Conservation (phyloP, 2,797 vertebrate genomes). For the Leptatherina wallacei region DNA sequence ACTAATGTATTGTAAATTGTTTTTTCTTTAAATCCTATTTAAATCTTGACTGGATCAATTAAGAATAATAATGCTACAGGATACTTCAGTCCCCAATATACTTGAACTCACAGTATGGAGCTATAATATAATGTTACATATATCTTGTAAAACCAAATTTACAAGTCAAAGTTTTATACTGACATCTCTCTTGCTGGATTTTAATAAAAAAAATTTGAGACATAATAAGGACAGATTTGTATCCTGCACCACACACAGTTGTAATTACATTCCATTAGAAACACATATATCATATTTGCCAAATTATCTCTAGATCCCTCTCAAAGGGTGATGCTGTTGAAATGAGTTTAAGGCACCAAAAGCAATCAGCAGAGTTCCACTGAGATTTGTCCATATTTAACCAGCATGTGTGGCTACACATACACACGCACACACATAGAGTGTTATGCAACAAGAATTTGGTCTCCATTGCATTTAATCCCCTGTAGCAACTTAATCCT, state of each 20-base stretch:
- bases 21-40: neutral
- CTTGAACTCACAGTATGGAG: neutral
- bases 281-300: conserved; percentile 65
- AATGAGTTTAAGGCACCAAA: conserved; percentile 67
- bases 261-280: conserved; percentile 66
- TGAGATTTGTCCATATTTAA: conserved; percentile 76
- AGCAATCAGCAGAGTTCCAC: conserved; percentile 69
- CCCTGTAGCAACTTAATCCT: conserved; percentile 76
- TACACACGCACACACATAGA: conserved; percentile 12
- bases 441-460: conserved; percentile 76
- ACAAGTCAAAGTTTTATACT: conserved; percentile 16
- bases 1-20: neutral
- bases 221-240: conserved; percentile 60
- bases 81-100: neutral
- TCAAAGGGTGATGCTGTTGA: conserved; percentile 54
- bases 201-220: conserved; percentile 43
- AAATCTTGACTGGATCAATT: neutral
- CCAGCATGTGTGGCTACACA: conserved; percentile 14
- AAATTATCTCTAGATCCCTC: conserved; percentile 40
- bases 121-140: conserved; percentile 1
- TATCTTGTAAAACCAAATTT: conserved; percentile 21
- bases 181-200: conserved; percentile 43
- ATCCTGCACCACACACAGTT: conserved; percentile 55
- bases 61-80: neutral
- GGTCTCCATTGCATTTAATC: conserved; percentile 84